Evolutionary conservation across 2,113 vertebrate species (phyloP).

Genomic region (Mus musculus): GRCm39 chr9:123058001-123058500

Average conservation of each 20-base stretch:
- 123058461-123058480: not conserved
- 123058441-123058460: not conserved
- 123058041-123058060: too few species aligned
- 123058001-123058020: not conserved
- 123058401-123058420: not conserved
- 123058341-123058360: not conserved
- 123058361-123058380: not conserved
- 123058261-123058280: not conserved
- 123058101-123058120: not conserved
- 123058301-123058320: not conserved
- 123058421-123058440: not conserved
- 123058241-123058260: not conserved
- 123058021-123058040: not conserved
- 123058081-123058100: not conserved
- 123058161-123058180: not conserved
- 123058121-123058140: not conserved
- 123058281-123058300: not conserved
- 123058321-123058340: not conserved
- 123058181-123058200: not conserved
- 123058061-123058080: not conserved
- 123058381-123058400: not conserved
- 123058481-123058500: not conserved
- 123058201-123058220: too few species aligned
- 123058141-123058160: not conserved
- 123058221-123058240: not conserved